Evolutionary conservation across 2,888 invertebrate genomes (phyloP).

Genomic region (Epinotia bilunana): DNA sequence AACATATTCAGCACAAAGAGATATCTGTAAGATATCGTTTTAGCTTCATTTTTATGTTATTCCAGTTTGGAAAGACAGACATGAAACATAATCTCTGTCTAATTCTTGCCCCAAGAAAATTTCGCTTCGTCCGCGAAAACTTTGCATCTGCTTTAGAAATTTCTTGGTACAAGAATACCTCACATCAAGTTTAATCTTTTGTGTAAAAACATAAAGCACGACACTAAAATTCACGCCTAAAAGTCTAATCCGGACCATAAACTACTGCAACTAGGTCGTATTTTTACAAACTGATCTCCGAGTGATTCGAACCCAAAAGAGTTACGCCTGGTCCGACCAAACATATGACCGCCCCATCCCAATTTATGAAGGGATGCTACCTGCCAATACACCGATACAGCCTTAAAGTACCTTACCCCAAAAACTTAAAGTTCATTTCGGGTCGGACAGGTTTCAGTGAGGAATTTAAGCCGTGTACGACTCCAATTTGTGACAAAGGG

Average conservation of each 20-base stretch:
- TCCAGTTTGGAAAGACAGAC: too few relatives aligned
- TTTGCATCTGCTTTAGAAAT: too few relatives aligned
- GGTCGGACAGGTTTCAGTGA: not conserved
- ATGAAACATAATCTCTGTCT: too few relatives aligned
- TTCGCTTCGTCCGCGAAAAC: too few relatives aligned
- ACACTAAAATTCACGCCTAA: not conserved
- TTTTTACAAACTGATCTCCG: not conserved
- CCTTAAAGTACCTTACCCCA: not conserved
- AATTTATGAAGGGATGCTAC: conserved; percentile 10
- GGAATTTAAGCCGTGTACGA: not conserved
- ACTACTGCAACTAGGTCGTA: conserved; percentile 1
- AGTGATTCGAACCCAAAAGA: conserved; percentile 7
- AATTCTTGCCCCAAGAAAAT: too few relatives aligned
- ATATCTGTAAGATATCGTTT: too few relatives aligned
- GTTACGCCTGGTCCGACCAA: conserved; percentile 5
- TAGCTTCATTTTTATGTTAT: too few relatives aligned
- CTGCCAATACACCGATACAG: not conserved
- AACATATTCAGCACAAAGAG: too few relatives aligned
- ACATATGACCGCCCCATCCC: not conserved
- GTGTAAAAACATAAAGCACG: not conserved
- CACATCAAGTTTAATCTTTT: too few relatives aligned
- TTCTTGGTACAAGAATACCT: too few relatives aligned
- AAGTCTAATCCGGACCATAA: conserved; percentile 1
- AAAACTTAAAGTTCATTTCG: not conserved
- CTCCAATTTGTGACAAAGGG: conserved; percentile 5